Percentiles rank a stretch among this genome's conserved stretches.
Evolutionary conservation across 2,113 vertebrate species (phyloP).

Genomic region (Campylomormyrus numenius): DNA sequence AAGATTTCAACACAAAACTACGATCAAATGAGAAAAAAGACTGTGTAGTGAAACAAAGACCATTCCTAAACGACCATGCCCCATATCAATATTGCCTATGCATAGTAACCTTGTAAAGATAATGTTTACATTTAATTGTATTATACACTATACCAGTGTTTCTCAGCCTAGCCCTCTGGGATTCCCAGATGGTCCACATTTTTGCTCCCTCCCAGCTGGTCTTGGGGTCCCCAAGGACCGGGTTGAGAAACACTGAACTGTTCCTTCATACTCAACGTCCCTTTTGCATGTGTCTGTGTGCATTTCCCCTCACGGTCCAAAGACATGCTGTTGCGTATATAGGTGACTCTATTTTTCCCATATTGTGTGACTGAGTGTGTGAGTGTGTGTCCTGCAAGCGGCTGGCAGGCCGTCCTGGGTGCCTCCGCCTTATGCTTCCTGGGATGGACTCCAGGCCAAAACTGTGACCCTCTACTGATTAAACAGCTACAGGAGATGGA

Average conservation of each 20-base stretch:
- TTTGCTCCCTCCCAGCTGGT: background rate
- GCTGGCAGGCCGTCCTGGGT: background rate
- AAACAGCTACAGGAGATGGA: background rate
- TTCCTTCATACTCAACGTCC: background rate
- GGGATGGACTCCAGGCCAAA: background rate
- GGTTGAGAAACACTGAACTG: background rate
- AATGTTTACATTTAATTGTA: background rate
- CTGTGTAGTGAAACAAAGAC: background rate
- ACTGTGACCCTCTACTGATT: background rate
- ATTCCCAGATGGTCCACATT: background rate
- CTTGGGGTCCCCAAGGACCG: background rate
- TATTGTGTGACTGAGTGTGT: background rate
- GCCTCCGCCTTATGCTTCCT: background rate
- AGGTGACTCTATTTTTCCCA: background rate
- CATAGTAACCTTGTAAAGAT: background rate
- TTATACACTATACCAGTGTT: background rate
- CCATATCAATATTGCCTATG: background rate
- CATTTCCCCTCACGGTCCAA: background rate
- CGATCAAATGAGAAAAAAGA: background rate
- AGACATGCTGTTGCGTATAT: background rate
- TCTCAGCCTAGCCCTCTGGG: background rate
- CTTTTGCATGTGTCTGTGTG: background rate
- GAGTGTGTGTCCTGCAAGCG: background rate
- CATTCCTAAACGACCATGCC: background rate
- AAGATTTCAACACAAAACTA: background rate